A percentile compares a stretch with the other conserved stretches of the same genome.
These are phyloP conservation scores for Tinea pellionella DNA, from an alignment of 2,888 invertebrate genomes.

Conservation along the genomic window DNA sequence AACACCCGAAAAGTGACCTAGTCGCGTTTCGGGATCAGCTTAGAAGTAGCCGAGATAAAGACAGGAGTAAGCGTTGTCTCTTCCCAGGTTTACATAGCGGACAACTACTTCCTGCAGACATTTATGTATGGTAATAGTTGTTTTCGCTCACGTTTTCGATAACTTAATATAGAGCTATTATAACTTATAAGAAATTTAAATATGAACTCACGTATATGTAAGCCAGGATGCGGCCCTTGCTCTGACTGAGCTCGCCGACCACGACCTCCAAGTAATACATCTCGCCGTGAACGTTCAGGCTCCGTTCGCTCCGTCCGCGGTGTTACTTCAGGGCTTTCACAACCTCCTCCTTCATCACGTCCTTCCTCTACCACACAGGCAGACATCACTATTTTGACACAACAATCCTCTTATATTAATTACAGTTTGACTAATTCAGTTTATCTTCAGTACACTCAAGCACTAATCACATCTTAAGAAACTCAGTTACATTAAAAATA, in stretches of 20 bases:
- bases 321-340: slow-evolving; percentile 24
- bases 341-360: slow-evolving; percentile 46
- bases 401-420: background rate
- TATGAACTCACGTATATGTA: slow-evolving; percentile 47
- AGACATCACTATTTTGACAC: slow-evolving; percentile 33
- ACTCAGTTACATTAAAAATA: background rate
- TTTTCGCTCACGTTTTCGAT: no score
- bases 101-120: no score
- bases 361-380: slow-evolving; percentile 58
- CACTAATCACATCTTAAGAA: background rate
- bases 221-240: slow-evolving; percentile 76
- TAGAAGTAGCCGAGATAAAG: no score
- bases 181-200: no score
- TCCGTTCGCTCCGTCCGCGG: no score
- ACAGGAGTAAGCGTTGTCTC: no score
- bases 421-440: background rate
- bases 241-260: slow-evolving; percentile 76
- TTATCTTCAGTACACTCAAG: background rate
- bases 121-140: no score
- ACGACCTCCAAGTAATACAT: slow-evolving; percentile 65
- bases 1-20: no score
- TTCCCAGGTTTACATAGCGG: no score
- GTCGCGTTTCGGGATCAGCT: no score
- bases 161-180: no score
- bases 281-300: slow-evolving; percentile 52